Evolutionary conservation across 2,888 invertebrate genomes (phyloP).

Genomic region (Phasia obesa): DNA sequence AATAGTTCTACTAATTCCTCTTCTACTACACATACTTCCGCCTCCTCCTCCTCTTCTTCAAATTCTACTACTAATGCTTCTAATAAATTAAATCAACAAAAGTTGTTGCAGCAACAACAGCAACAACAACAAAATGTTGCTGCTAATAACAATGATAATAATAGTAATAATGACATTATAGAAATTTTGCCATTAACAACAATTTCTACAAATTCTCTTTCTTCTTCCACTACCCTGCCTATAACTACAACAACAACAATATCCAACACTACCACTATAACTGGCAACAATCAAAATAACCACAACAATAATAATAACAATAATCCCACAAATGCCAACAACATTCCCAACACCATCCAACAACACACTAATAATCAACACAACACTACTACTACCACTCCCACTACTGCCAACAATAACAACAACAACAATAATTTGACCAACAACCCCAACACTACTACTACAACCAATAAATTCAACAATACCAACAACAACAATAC

Average conservation of each 20-base stretch:
- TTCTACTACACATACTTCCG: constrained; percentile 46
- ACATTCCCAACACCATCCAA: constrained; percentile 60
- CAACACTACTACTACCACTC: constrained; percentile 56
- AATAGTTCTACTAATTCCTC: constrained; percentile 34
- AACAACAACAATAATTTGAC: constrained; percentile 61
- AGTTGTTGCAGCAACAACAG: constrained; percentile 50
- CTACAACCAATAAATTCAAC: constrained; percentile 63
- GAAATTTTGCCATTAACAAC: constrained; percentile 78
- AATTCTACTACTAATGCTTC: constrained; percentile 45
- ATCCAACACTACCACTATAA: constrained; percentile 66
- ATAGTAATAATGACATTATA: constrained; percentile 75
- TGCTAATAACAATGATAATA: constrained; percentile 54
- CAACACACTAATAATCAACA: constrained; percentile 59
- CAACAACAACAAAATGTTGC: constrained; percentile 57
- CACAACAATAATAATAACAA: constrained; percentile 61
- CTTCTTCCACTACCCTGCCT: constrained; percentile 71
- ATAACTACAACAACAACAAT: constrained; percentile 60
- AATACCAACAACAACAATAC: constrained; percentile 62
- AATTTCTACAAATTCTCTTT: constrained; percentile 72
- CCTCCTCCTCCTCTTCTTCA: constrained; percentile 53
- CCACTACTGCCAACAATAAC: constrained; percentile 58
- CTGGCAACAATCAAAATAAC: constrained; percentile 56
- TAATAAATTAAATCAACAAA: constrained; percentile 64
- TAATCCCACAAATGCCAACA: constrained; percentile 61
- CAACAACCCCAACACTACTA: constrained; percentile 63